Conservation (phyloP, 2,113 vertebrate species). For the Prolemur simus region DNA sequence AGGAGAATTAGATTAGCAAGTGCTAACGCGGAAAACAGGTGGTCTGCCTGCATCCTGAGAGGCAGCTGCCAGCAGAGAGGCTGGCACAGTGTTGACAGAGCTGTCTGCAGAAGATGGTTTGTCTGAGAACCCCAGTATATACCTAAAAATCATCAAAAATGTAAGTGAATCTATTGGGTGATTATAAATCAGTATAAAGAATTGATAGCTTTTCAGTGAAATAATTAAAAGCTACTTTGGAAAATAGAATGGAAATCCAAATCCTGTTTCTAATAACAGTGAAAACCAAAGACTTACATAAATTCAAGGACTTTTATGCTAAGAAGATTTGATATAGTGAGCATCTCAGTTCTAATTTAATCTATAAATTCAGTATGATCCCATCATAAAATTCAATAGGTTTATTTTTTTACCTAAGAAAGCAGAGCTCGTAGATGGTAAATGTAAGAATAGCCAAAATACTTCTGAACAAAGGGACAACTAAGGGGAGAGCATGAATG, state of each 20-base stretch:
- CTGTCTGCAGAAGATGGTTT: neutral
- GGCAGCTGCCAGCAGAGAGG: accelerated
- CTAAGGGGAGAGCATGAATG: accelerated
- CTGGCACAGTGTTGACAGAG: too few species aligned
- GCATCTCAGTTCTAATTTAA: neutral
- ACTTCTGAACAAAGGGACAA: neutral
- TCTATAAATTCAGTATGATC: neutral
- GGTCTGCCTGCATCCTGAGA: neutral
- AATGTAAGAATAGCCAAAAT: neutral
- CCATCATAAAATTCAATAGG: neutral
- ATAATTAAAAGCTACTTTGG: neutral
- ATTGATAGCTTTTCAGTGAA: neutral
- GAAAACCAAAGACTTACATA: neutral
- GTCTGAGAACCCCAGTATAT: neutral
- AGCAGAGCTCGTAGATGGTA: neutral
- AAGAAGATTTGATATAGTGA: neutral
- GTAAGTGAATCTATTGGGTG: too few species aligned
- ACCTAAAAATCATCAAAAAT: neutral
- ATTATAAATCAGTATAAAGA: neutral
- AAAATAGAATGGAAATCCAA: neutral
- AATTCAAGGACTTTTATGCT: neutral
- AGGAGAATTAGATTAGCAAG: neutral
- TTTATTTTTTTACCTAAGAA: neutral
- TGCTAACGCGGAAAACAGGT: too few species aligned
- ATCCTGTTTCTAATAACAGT: neutral